Conservation (phyloP, 2,888 invertebrate genomes). For the Rhodophaea formosa region DNA sequence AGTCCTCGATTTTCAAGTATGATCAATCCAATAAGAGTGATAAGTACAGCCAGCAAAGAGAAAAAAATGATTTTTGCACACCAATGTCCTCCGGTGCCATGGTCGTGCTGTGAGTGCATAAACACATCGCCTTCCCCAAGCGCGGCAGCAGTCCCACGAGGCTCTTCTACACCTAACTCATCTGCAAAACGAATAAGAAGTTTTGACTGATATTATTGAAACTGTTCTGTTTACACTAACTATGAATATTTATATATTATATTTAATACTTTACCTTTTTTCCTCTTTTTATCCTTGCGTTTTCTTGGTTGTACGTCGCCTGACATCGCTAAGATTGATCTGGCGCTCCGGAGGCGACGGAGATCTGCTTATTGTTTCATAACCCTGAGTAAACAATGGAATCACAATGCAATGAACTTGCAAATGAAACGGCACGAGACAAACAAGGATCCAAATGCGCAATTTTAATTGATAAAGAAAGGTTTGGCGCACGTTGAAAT, state of each 20-base stretch:
- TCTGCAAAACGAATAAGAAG: slow-evolving; percentile 49
- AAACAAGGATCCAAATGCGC: slow-evolving; percentile 64
- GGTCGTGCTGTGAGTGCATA: slow-evolving; percentile 89
- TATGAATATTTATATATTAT: neutral
- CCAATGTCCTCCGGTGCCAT: slow-evolving; percentile 90
- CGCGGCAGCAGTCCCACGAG: slow-evolving; percentile 70
- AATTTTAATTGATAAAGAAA: slow-evolving; percentile 63
- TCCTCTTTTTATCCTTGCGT: slow-evolving; percentile 91
- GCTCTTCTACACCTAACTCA: slow-evolving; percentile 71
- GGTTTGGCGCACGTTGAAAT: slow-evolving; percentile 63
- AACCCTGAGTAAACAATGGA: slow-evolving; percentile 74
- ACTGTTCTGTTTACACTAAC: neutral
- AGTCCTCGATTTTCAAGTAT: slow-evolving; percentile 90
- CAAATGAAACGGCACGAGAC: slow-evolving; percentile 44
- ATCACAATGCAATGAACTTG: slow-evolving; percentile 49
- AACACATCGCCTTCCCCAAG: slow-evolving; percentile 85
- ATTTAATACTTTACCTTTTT: slow-evolving; percentile 86
- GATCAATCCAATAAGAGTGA: slow-evolving; percentile 88
- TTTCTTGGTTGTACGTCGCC: slow-evolving; percentile 93
- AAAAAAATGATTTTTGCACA: slow-evolving; percentile 93
- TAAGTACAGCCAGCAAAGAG: slow-evolving; percentile 85
- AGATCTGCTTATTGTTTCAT: slow-evolving; percentile 72
- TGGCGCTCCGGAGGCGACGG: slow-evolving; percentile 70
- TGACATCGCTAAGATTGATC: slow-evolving; percentile 84
- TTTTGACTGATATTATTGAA: too few relatives aligned